Conservation (phyloP, 1,140 invertebrate species). For the Acyrthosiphon pisum region DNA sequence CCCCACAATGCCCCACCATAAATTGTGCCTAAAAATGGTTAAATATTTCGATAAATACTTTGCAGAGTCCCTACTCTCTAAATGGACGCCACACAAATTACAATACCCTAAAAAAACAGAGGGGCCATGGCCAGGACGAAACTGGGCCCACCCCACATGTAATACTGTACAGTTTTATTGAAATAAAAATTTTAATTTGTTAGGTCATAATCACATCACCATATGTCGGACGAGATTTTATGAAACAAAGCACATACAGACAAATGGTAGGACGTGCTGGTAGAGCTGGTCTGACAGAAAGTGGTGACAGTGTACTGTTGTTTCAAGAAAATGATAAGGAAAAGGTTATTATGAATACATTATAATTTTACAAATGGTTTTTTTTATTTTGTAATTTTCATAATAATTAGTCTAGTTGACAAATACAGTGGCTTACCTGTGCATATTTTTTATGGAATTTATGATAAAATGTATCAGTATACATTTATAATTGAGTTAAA, state of each 20-base stretch:
- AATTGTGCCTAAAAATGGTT: too few relatives aligned
- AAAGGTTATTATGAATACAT: constrained; percentile 62
- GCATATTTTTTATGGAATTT: neutral
- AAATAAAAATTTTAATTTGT: constrained; percentile 31
- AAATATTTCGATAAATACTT: too few relatives aligned
- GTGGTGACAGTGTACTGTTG: constrained; percentile 83
- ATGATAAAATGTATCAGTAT: neutral
- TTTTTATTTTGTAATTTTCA: neutral
- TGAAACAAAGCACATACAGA: constrained; percentile 84
- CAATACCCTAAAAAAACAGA: too few relatives aligned
- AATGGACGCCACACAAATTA: too few relatives aligned
- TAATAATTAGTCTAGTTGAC: neutral
- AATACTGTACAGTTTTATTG: neutral
- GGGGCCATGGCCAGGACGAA: too few relatives aligned
- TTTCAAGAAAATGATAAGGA: constrained; percentile 65
- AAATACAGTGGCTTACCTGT: neutral
- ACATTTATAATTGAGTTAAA: neutral
- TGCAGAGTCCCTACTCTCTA: too few relatives aligned
- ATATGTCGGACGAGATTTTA: constrained; percentile 78
- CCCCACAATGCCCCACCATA: too few relatives aligned
- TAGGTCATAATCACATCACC: constrained; percentile 86
- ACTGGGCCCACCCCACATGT: neutral
- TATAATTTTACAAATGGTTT: neutral
- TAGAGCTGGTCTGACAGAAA: constrained; percentile 76
- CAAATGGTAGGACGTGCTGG: constrained; percentile 95